Conservation (phyloP, 2,113 vertebrate species). For the Cephalophus harveyi region DNA sequence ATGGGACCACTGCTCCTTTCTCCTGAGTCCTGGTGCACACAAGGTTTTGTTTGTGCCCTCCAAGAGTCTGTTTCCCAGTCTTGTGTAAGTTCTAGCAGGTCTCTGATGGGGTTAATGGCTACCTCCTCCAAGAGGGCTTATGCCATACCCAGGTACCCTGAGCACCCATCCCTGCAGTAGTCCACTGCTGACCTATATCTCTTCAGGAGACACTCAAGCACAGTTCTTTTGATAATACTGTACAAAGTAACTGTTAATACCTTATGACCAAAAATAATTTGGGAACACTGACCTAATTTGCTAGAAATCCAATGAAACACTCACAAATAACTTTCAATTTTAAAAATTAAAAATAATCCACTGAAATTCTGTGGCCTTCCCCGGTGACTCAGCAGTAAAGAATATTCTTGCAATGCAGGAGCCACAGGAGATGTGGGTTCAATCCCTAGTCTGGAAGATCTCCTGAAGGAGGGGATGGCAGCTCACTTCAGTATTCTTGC, state of each 20-base stretch:
- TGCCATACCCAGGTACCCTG: background rate
- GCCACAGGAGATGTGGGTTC: background rate
- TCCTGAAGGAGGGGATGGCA: background rate
- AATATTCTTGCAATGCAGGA: background rate
- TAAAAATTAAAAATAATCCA: background rate
- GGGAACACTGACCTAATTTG: background rate
- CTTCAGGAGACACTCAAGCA: background rate
- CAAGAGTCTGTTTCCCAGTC: background rate
- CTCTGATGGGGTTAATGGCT: background rate
- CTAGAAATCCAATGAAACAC: background rate
- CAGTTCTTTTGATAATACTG: background rate
- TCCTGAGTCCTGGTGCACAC: background rate
- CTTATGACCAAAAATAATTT: background rate
- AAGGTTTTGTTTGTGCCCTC: background rate
- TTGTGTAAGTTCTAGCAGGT: background rate
- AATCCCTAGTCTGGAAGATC: background rate
- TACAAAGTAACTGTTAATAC: background rate
- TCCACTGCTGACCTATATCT: background rate
- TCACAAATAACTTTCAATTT: background rate
- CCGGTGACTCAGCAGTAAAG: background rate
- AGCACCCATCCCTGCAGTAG: fast-evolving
- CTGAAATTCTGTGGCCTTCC: background rate
- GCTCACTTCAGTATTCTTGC: background rate
- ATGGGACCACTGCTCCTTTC: background rate
- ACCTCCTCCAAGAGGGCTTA: background rate